A percentile compares a stretch with the other conserved stretches of the same genome.
phyloP scores from a whole-genome alignment of 1,140 invertebrate genomes.

The Drosophila nebulosa region DNA sequence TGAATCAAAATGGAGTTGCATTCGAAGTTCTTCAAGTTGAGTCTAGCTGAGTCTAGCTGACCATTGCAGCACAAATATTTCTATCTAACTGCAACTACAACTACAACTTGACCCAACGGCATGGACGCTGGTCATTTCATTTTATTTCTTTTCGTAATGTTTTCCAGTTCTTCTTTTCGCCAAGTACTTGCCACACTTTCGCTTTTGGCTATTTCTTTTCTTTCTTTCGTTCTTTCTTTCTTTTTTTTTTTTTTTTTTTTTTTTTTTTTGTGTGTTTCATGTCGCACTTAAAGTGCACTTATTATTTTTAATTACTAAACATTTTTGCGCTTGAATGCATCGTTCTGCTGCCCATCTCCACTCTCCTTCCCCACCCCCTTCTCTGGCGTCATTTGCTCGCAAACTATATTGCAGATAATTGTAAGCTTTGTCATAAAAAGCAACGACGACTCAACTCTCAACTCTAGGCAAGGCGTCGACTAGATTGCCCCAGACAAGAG shows the following conservation, averaged over 20 bases:
- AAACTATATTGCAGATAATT: slow-evolving; percentile 35
- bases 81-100: background rate
- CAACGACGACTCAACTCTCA: background rate
- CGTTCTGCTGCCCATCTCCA: background rate
- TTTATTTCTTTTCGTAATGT: slow-evolving; percentile 18
- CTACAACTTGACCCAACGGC: background rate
- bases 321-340: slow-evolving; percentile 29
- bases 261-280: no score
- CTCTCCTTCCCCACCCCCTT: background rate
- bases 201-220: slow-evolving; percentile 1
- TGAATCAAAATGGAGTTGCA: slow-evolving; percentile 23
- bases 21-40: background rate
- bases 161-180: background rate
- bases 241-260: slow-evolving; percentile 5
- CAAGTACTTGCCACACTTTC: slow-evolving; percentile 7
- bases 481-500: background rate
- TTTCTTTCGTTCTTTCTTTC: background rate
- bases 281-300: slow-evolving; percentile 26
- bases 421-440: slow-evolving; percentile 29
- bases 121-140: slow-evolving; percentile 3
- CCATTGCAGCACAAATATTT: slow-evolving; percentile 8
- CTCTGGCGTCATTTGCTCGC: background rate
- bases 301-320: slow-evolving; percentile 61
- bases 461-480: background rate
- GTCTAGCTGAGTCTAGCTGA: slow-evolving; percentile 19